Evolutionary conservation across 23 tunicate species (phyloP), one percentile per base, ranked within the genome.

Genomic region (Corella eumyota): DNA sequence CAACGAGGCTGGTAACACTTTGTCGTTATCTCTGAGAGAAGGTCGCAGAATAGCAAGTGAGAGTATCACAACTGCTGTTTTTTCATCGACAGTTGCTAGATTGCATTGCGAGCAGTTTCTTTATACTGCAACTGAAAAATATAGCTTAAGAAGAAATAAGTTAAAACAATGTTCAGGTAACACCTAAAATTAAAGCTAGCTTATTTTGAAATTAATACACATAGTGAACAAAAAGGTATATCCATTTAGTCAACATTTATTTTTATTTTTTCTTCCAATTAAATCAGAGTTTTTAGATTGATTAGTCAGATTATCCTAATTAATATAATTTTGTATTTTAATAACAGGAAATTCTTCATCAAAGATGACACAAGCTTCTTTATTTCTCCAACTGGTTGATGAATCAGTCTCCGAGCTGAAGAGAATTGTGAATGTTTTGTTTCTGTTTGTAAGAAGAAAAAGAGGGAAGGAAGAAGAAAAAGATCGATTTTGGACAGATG

Each of bases 91-190:
- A 23, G 40, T 84, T 24, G 63, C 83, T 0, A 49, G 67, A n/a
- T 64, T 88, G 21, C 72, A 66, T 13, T 88, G 96, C 36, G 88
- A 77, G 32, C 81, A 74, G 27, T 78, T 29, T 58, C n/a, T 88
- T 7, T 62, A 30, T 50, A 72, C 78, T 34, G 72, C 38, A 6
- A 54, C 72, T 4, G 62, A 65, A 46, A 62, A 48, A 17, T 65
- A 55, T 25, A 59, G 62, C 25, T 58, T 57, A 56, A 74, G 66
- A 33, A 37, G 73, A 29, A 62, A 70, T 9, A 65, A 59, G 0
- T 62, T 66, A 35, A 48, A 40, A 58, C 72, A 72, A 25, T 73
- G 63, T 36, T 25, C 72, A 47, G 78, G 90, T 79, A 47, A 40
- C 28, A 30, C 13, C 34, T 20, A 26, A 67, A 51, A 25, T 17